Evolutionary conservation across 2,888 invertebrate species (phyloP), one percentile per base, ranked within the genome.

Genomic region (Drosophila borealis): DNA sequence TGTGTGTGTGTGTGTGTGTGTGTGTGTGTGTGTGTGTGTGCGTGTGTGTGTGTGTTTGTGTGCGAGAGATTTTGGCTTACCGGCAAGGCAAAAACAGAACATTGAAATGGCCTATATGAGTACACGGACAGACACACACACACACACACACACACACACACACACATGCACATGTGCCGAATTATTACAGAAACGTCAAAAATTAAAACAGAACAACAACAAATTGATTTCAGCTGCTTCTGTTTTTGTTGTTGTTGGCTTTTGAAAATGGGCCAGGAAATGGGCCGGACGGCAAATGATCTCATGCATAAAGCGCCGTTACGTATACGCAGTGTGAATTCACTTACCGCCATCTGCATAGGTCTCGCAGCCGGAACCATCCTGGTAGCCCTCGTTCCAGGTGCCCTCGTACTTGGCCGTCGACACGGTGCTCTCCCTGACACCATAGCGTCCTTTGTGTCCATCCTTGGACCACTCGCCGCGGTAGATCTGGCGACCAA

Each of bases 321-420:
- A 77, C 69, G 77, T 84, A 88, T 78, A 78, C 70, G 66, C 62
- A 51, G 53, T 44, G 64, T 64, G 29, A 49, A 9, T 42, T 14
- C n/a, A 45, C 96, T 95, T 93, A 99, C 99, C 99, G 93, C 98
- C 98, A 93, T 99, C 99, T 68, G 99, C 99, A 93, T 99, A 99
- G 70, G 98, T 99, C 93, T 99, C 99, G 53, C 98, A 98, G 84
- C 99, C 99, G 93, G 99, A 99, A 84, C 99, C 99, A 93, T 99
- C 99, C 93, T 99, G 99, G 71, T 99, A 95, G 80, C 99, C 99
- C 89, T 97, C 97, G 81, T 99, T 98, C 99, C 99, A 99, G 74
- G 98, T 98, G 90, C 98, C 98, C 93, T 98, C 98, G 93, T 98
- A 98, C 93, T 97, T 97, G 90, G 98, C 98, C 83, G 97, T 97